Conservation (phyloP, 2,888 invertebrate genomes). For the Augochlorella aurata region DNA sequence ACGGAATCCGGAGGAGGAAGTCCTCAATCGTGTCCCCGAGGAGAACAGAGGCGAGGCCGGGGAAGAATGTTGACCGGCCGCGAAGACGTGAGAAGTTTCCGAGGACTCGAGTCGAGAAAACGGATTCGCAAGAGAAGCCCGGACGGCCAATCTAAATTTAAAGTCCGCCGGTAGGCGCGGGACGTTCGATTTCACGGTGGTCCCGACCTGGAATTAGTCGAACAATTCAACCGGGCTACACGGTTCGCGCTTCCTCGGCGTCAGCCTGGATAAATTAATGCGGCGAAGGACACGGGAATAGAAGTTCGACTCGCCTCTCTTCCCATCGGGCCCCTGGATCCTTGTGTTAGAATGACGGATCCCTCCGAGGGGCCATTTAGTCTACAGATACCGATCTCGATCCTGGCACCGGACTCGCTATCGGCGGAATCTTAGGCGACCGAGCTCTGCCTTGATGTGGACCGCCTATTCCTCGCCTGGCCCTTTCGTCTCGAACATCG, state of each 20-base stretch:
- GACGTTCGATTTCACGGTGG: constrained; percentile 66
- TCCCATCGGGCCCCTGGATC: constrained; percentile 45
- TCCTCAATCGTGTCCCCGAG: neutral
- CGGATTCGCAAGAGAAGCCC: neutral
- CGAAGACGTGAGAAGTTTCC: constrained; percentile 13
- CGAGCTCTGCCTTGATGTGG: constrained; percentile 47
- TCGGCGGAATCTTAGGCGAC: constrained; percentile 65
- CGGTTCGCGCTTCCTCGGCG: constrained; percentile 61
- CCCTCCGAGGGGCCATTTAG: constrained; percentile 76
- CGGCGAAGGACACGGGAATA: constrained; percentile 65
- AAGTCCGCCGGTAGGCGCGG: constrained; percentile 33
- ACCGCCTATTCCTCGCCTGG: constrained; percentile 40
- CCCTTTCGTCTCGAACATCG: neutral
- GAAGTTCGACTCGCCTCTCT: constrained; percentile 37
- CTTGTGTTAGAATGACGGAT: constrained; percentile 79
- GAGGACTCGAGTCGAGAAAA: neutral
- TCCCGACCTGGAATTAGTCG: constrained; percentile 57
- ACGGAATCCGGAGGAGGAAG: constrained; percentile 9
- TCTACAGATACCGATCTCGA: constrained; percentile 77
- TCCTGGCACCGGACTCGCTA: constrained; percentile 57
- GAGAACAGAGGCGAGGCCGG: neutral
- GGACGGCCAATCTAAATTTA: constrained; percentile 34
- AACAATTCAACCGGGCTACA: constrained; percentile 53
- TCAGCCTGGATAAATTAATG: constrained; percentile 76
- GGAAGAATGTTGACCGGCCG: neutral